phyloP scores from a whole-genome alignment of 2,113 vertebrate species.

The Dolichotis patagonum region DNA sequence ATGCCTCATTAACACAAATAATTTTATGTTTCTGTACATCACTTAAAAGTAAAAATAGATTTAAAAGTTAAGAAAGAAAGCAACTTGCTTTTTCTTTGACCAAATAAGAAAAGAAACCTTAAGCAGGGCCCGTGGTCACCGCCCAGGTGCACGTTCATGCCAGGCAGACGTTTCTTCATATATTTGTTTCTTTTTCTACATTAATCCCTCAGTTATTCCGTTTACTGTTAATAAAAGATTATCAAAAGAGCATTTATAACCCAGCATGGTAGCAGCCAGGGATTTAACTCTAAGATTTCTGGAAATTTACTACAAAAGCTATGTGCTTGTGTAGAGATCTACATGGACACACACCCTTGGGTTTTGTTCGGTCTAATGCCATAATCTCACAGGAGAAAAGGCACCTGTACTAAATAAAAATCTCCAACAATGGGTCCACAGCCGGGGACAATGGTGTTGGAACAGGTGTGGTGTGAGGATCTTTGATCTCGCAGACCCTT shows the following conservation, averaged over 20 bases:
- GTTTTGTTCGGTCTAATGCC: slow-evolving; percentile 82
- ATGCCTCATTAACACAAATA: too few relatives aligned
- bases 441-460: slow-evolving; percentile 86
- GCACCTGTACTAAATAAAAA: slow-evolving; percentile 86
- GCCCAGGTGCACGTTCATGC: not conserved
- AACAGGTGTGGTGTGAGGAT: slow-evolving; percentile 87
- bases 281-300: slow-evolving; percentile 26
- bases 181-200: slow-evolving; percentile 20
- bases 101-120: not conserved
- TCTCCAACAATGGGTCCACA: slow-evolving; percentile 87
- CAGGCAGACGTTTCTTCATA: slow-evolving; percentile 43
- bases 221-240: slow-evolving; percentile 59
- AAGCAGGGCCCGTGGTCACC: not conserved
- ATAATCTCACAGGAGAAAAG: slow-evolving; percentile 79
- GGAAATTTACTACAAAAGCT: slow-evolving; percentile 69
- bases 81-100: not conserved
- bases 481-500: slow-evolving; percentile 89
- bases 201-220: slow-evolving; percentile 66
- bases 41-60: not conserved
- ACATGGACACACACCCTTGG: slow-evolving; percentile 69
- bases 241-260: slow-evolving; percentile 61
- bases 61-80: not conserved
- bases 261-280: slow-evolving; percentile 38
- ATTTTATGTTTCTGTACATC: too few relatives aligned
- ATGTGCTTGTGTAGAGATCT: slow-evolving; percentile 59